These are phyloP conservation scores for Lophotriccus pileatus DNA, from an alignment of 2,797 vertebrate species.

Conservation along the genomic window DNA sequence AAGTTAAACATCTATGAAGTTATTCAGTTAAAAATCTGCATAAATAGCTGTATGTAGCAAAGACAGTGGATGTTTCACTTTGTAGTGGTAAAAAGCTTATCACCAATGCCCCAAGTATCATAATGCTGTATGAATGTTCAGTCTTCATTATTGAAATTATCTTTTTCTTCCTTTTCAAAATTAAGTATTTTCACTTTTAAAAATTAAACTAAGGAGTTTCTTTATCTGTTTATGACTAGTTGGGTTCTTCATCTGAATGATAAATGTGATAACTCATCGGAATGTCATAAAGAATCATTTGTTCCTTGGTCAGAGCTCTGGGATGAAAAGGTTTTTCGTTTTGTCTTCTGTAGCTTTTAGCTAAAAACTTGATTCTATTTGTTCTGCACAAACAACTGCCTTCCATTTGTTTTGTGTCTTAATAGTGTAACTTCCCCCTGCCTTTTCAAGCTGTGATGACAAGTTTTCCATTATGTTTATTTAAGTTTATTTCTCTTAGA, in stretches of 20 bases:
- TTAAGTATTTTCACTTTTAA: not conserved
- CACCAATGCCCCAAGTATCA: not conserved
- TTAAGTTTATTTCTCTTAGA: conserved; percentile 74
- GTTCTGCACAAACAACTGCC: not conserved
- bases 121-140: not conserved
- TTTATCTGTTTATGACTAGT: not conserved
- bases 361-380: not conserved
- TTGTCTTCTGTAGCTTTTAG: not conserved
- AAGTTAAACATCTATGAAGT: not conserved
- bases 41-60: not conserved
- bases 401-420: not conserved
- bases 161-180: not conserved
- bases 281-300: not conserved
- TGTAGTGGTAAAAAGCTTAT: not conserved
- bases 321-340: not conserved
- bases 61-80: not conserved
- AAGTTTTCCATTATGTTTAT: conserved; percentile 31
- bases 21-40: not conserved
- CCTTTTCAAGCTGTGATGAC: conserved; percentile 3
- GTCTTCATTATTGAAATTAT: not conserved
- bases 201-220: not conserved
- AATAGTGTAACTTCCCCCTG: not conserved
- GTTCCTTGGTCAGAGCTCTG: not conserved
- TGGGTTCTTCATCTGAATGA: not conserved
- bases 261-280: not conserved